phyloP scores from a whole-genome alignment of 1,140 invertebrate species.

The Holcopasites calliopsidis region DNA sequence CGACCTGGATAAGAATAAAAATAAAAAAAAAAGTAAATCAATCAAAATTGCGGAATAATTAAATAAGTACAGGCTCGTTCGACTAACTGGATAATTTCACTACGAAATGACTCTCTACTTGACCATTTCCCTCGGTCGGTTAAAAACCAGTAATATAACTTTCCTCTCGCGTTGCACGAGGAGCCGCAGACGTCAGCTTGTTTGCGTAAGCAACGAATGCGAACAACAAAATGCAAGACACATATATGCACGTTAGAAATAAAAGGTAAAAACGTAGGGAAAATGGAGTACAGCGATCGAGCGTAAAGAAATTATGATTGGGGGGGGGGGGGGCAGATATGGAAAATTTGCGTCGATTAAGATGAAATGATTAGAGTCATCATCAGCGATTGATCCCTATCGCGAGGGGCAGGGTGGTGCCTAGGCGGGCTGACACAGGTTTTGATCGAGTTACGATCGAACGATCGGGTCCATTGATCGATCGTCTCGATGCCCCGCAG shows the following conservation, averaged over 20 bases:
- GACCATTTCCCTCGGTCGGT: background rate
- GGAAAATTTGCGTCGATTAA: constrained; percentile 60
- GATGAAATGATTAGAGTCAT: constrained; percentile 51
- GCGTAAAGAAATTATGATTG: constrained; percentile 32
- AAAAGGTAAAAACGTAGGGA: no score
- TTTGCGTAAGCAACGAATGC: background rate
- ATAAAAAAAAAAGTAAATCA: background rate
- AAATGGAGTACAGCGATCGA: background rate
- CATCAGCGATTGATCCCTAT: constrained; percentile 54
- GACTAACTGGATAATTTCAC: constrained; percentile 19
- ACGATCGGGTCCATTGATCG: no score
- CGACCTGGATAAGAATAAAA: no score
- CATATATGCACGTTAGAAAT: no score
- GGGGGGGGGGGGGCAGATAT: constrained; percentile 12
- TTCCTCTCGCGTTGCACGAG: background rate
- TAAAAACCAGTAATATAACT: constrained; percentile 9
- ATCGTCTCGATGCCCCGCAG: constrained; percentile 26
- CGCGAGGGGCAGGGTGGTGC: constrained; percentile 6
- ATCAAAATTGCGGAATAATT: constrained; percentile 3
- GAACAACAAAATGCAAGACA: no score
- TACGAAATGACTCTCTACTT: background rate
- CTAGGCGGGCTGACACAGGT: constrained; percentile 58
- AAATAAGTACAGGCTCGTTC: constrained; percentile 14
- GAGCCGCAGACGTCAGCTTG: background rate
- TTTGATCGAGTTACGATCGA: constrained; percentile 63